These are phyloP conservation scores for Pongo abelii DNA, from an alignment of 2,113 vertebrate genomes.

Conservation along the genomic window DNA sequence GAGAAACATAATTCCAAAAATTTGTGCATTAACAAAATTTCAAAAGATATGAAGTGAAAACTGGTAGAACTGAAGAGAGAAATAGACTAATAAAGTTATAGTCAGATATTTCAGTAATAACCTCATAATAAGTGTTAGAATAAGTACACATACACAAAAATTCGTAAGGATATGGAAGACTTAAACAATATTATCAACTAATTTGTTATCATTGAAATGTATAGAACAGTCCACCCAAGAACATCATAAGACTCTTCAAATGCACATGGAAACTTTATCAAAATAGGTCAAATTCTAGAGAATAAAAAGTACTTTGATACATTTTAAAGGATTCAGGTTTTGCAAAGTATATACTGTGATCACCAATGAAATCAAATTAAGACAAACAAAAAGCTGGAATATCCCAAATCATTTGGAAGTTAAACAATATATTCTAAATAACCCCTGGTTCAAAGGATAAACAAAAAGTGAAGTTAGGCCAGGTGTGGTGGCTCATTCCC, in stretches of 20 bases:
- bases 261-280: neutral
- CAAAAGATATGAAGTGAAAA: neutral
- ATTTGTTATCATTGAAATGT: neutral
- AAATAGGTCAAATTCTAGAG: neutral
- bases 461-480: neutral
- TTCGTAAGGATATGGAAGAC: neutral
- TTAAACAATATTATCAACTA: neutral
- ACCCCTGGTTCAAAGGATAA: neutral
- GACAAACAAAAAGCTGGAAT: neutral
- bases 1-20: neutral
- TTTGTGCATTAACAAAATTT: neutral
- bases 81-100: neutral
- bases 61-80: neutral
- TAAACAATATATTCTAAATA: neutral
- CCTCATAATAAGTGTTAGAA: neutral
- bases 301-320: neutral
- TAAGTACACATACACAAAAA: neutral
- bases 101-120: neutral
- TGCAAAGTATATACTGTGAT: neutral
- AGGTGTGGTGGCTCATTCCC: too few species aligned
- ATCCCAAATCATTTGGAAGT: neutral
- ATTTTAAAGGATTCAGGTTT: neutral
- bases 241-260: neutral
- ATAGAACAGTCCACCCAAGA: neutral
- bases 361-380: neutral